Evolutionary conservation across 2,113 vertebrate species (phyloP), one percentile per base, ranked within the genome.

Genomic region (Turnix velox): DNA sequence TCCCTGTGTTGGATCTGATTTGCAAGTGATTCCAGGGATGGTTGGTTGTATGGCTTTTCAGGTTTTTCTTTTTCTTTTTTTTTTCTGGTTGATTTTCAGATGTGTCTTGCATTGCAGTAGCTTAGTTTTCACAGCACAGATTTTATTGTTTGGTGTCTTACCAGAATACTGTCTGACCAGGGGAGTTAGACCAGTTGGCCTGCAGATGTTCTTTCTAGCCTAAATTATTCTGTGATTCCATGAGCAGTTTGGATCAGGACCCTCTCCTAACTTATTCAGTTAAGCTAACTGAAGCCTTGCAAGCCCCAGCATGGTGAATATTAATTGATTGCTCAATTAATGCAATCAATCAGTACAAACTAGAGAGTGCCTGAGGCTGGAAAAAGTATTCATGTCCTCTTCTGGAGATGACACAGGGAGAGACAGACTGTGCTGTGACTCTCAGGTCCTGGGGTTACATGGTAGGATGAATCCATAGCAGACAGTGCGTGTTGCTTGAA

Each of bases 301-400:
- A 27, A 87, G 77, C 81, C 52, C 4, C 74, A 79, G 77, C 66
- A 27, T 4, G 43, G 61, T 67, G 61, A 82, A 65, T 78, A 84
- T 94, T 92, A 92, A 95, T 78, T 24, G 59, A 7, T 46, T 84
- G 57, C 59, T 91, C 87, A 89, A 78, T 94, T 93, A 87, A 61
- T 1, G 3, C 73, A 71, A 55, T 92, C 93, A 90, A 12, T 94
- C 94, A 81, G 46, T 59, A 22, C 57, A 75, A 94, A n/a, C n/a
- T 57, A 25, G 48, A 82, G 69, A 55, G 48, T 2, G 28, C 93
- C 81, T 2, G 7, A 52, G 87, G 93, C 62, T 92, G 74, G 40
- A 42, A 39, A 54, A 90, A 68, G 55, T 40, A 10, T 78, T 84
- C 40, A 5, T 52, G 51, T 78, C 89, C 87, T 94, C 81, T 84